Base-by-base conservation (phyloP, 2,888 invertebrate species). In the Resseliella maxima region DNA sequence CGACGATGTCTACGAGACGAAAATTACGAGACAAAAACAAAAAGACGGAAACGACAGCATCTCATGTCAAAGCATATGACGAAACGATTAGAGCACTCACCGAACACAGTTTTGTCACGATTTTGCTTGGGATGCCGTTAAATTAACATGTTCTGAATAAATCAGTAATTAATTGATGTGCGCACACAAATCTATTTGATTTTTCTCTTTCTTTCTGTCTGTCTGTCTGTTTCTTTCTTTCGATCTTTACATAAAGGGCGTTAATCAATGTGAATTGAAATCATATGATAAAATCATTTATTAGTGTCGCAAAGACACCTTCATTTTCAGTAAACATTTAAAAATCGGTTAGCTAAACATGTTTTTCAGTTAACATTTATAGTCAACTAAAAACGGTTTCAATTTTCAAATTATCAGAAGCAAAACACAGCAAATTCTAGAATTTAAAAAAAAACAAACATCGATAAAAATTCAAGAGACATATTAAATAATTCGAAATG, bases 231-330 rank as follows among this genome's bases (percentile, higher is more conserved):
- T 12, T 8, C 41, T 5, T 41, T 8, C 21, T 18, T 18, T 18
- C 50, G 50, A 21, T 50, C 18, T 6, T 10, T 8, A 12, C 2
- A 8, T 24, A 59, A 24, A 24, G 3, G 3, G n/a, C n/a, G 72
- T 72, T 72, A 72, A 72, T 72, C 31, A 72, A 72, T 15, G 15
- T 31, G 15, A 72, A 72, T 72, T 72, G 31, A 72, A 35, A 72
- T 72, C 72, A 72, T 72, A 72, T 72, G 41, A 41, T 41, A 35
- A 72, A 72, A 18, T 72, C 15, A 72, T 72, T 27, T 31, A 35
- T 72, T 72, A 31, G 3, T n/a, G n/a, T n/a, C n/a, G n/a, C n/a
- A n/a, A n/a, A n/a, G n/a, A n/a, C n/a, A n/a, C n/a, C n/a, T n/a
- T n/a, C n/a, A n/a, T n/a, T n/a, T n/a, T n/a, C n/a, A n/a, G n/a